Conservation (phyloP, 2,113 vertebrate genomes). For the Noctilio leporinus region DNA sequence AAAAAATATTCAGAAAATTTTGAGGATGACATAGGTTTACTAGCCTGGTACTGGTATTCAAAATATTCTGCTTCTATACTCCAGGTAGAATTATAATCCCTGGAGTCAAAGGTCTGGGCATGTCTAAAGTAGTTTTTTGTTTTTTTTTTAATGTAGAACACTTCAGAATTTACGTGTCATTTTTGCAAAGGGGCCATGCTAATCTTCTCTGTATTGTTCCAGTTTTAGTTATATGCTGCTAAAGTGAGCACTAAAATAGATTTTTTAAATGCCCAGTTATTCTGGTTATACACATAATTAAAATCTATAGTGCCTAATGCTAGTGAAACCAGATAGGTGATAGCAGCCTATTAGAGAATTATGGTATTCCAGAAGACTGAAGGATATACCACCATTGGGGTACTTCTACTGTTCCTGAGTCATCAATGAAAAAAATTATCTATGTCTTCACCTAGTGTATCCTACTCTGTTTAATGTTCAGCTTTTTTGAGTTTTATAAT, state of each 20-base stretch:
- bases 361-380: not conserved
- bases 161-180: too few relatives aligned
- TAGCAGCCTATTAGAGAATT: not conserved
- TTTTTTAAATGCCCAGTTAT: conserved; percentile 9
- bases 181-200: too few relatives aligned
- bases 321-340: not conserved
- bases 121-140: not conserved
- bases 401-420: not conserved
- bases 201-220: too few relatives aligned
- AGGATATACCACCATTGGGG: not conserved
- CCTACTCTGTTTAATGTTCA: not conserved
- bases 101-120: not conserved
- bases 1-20: not conserved
- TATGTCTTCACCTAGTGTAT: not conserved
- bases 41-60: not conserved
- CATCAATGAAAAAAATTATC: not conserved
- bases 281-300: not conserved
- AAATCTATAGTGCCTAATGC: not conserved
- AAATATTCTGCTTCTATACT: not conserved
- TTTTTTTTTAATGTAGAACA: too few relatives aligned
- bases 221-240: too few relatives aligned
- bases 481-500: not conserved
- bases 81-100: not conserved
- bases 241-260: not conserved
- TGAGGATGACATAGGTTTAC: not conserved